Evolutionary conservation across 2,113 vertebrate species (phyloP).

Genomic region (Nibea coibor): DNA sequence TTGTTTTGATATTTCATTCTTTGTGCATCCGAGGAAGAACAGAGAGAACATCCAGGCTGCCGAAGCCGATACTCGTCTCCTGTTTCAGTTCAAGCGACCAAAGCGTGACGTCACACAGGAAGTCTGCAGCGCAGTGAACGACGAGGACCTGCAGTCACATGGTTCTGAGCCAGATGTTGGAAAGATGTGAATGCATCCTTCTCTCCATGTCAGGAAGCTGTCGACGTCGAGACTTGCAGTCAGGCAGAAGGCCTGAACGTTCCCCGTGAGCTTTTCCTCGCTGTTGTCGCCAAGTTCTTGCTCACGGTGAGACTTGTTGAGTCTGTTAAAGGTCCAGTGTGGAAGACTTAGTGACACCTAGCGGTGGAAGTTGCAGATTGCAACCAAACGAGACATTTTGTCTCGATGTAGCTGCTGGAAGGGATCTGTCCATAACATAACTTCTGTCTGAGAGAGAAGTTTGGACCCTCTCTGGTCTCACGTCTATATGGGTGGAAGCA

Average conservation of each 20-base stretch:
- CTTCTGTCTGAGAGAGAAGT: neutral
- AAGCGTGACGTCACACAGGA: neutral
- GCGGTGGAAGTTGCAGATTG: no score
- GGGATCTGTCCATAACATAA: neutral
- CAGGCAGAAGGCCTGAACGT: neutral
- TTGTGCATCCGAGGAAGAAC: slow-evolving; percentile 5
- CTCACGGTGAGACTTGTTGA: no score
- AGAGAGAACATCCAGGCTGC: neutral
- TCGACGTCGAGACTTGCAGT: neutral
- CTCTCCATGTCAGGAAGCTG: neutral
- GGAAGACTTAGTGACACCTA: no score
- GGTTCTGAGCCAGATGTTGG: neutral
- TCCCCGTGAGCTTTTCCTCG: no score
- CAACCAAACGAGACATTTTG: no score
- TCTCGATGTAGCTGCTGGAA: neutral
- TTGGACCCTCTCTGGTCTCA: no score
- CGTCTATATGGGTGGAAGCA: no score
- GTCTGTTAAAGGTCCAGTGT: no score
- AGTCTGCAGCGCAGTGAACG: no score
- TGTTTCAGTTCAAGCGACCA: neutral
- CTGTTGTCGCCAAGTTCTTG: no score
- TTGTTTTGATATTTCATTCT: neutral
- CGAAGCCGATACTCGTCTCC: neutral
- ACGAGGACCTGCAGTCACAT: no score
- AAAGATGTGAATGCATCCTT: neutral